These are phyloP conservation scores for Willowsia nigromaculata DNA, from an alignment of 2,888 invertebrate species.

Conservation along the genomic window DNA sequence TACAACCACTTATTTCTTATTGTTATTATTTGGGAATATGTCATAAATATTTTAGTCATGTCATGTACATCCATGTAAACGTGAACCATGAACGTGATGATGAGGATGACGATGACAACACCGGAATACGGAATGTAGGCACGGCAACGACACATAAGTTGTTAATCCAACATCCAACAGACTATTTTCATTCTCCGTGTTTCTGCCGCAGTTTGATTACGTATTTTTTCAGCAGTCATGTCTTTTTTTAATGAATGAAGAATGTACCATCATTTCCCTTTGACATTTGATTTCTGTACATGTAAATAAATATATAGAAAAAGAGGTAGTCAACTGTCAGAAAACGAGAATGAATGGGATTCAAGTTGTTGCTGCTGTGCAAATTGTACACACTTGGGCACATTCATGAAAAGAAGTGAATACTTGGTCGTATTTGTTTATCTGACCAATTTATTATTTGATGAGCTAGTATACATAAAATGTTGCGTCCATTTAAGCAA, in stretches of 20 bases:
- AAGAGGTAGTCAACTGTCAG: slow-evolving; percentile 62
- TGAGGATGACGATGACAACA: not conserved
- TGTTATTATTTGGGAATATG: slow-evolving; percentile 8
- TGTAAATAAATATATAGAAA: slow-evolving; percentile 13
- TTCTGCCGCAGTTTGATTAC: slow-evolving; percentile 20
- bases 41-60: not conserved
- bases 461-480: not conserved
- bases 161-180: not conserved
- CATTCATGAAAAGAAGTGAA: slow-evolving; percentile 4
- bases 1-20: not conserved
- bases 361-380: not conserved
- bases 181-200: not conserved
- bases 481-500: not conserved
- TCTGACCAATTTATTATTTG: slow-evolving; percentile 27
- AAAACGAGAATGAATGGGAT: slow-evolving; percentile 54
- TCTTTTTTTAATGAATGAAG: slow-evolving; percentile 39
- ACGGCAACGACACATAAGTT: slow-evolving; percentile 14
- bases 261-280: slow-evolving; percentile 41
- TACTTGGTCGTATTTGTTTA: slow-evolving; percentile 8
- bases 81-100: slow-evolving; percentile 25
- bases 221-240: slow-evolving; percentile 24
- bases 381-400: not conserved
- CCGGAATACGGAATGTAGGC: not conserved
- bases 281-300: slow-evolving; percentile 40
- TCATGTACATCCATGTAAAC: slow-evolving; percentile 16